Conservation (phyloP, 2,113 vertebrate species). For the Chionodraco myersi region DNA sequence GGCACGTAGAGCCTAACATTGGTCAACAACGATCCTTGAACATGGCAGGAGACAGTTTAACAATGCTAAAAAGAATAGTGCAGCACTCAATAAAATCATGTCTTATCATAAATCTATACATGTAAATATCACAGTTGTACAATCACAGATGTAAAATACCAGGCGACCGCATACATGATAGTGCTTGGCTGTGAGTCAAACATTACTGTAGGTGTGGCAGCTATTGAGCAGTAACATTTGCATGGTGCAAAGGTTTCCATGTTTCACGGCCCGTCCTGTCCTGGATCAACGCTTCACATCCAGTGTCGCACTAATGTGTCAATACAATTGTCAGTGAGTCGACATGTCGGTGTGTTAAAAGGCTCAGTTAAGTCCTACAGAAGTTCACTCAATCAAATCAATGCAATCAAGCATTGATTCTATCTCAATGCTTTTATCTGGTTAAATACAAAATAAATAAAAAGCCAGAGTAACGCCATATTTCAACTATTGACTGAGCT, state of each 20-base stretch:
- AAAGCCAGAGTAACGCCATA: background rate
- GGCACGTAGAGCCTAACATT: too few relatives aligned
- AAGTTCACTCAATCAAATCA: background rate
- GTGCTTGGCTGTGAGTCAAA: background rate
- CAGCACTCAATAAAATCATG: too few relatives aligned
- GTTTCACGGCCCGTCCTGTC: background rate
- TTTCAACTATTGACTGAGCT: background rate
- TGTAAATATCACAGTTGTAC: too few relatives aligned
- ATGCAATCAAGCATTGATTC: background rate
- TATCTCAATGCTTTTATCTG: too few relatives aligned
- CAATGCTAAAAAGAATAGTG: too few relatives aligned
- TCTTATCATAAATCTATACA: too few relatives aligned
- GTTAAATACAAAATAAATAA: too few relatives aligned
- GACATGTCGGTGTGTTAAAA: background rate
- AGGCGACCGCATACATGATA: background rate
- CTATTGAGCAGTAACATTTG: constrained; percentile 7
- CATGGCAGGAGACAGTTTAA: too few relatives aligned
- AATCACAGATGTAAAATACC: background rate
- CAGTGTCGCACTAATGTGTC: background rate
- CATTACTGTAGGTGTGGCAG: background rate
- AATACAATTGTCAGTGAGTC: background rate
- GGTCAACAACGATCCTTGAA: too few relatives aligned
- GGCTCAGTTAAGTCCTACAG: background rate
- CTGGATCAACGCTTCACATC: background rate
- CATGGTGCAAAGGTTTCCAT: constrained; percentile 54